Evolutionary conservation across 2,888 invertebrate species (phyloP), one percentile per base, ranked within the genome.

Genomic region (Keiferia lycopersicella): DNA sequence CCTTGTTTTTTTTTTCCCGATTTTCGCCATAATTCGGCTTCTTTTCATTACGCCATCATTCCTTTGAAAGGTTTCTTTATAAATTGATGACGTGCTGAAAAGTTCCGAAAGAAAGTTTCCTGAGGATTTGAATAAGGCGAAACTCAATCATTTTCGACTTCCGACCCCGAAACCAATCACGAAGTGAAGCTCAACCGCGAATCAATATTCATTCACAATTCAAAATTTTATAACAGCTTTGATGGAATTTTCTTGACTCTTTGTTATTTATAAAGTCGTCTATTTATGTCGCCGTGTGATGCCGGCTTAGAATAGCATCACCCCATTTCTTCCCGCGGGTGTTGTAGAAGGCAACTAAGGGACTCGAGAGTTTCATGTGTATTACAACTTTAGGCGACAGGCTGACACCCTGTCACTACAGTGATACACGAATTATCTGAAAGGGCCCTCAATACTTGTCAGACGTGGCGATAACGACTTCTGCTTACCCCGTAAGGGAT

Each of bases 81-180:
- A 53, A 45, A 53, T 50, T 14, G 22, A 53, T 22, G 51, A 53
- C 22, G 45, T 45, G 45, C 45, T 45, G 16, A n/a, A 45, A 51
- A 53, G 26, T 53, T 53, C 22, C n/a, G n/a, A 1, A 45, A 45
- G 20, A 53, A 22, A 22, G 22, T 22, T 53, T 53, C 3, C 22
- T 0, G 22, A 53, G 18, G 51, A 20, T 53, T 53, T 53, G 22
- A 22, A 53, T 26, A 22, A 53, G 26, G 26, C 26, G 22, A 14
- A 53, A 53, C 22, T 22, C 22, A 53, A 53, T 53, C 51, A 22
- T 53, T 53, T 22, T 10, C 22, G 6, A 20, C 1, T 53, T 22
- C 26, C 22, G 6, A 20, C 1, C 18, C 20, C 22, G 18, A 22
- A 51, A 22, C 51, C 51, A 51, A 53, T 53, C 22, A 22, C 18